Evolutionary conservation across 1,140 invertebrate species (phyloP), one percentile per base, ranked within the genome.

Genomic region (Pteromalus puparum): DNA sequence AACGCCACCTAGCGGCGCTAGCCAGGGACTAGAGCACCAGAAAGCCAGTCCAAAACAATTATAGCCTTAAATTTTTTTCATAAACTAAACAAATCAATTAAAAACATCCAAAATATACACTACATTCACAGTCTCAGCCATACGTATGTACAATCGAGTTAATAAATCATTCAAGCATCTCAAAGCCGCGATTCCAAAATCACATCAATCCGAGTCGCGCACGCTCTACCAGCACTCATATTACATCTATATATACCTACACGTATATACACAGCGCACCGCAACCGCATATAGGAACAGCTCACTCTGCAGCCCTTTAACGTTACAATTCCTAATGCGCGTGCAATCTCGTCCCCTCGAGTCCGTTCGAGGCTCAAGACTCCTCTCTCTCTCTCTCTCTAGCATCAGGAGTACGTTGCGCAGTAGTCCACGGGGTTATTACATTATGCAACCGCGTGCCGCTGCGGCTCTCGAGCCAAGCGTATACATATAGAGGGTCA

Each of bases 401-500:
- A 12, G 68, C 70, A 2, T 13, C 26, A 9, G 34, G 30, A 38
- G 30, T 13, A 70, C 12, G 13, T 12, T 70, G 68, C 68, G 18
- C 1, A 10, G 1, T 0, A 38, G 72, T 74, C 72, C 72, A 30
- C 30, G 42, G 72, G 46, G 26, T 68, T 76, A 68, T 76, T 82
- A 48, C 48, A 76, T 82, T 76, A 76, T 76, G 73, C 61, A 82
- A 28, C 4, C 61, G 73, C 46, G 48, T 53, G 68, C 34, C 26
- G 28, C 21, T 3, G 38, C 42, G 65, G n/a, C 61, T 21, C 5
- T 18, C 26, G 7, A 24, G 26, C 61, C 13, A 15, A 10, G 30
- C 30, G 38, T 9, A 18, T 61, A 61, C n/a, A n/a, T n/a, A n/a
- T n/a, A n/a, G 18, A 70, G 10, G 67, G 67, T 70, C 67, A 70